These are phyloP conservation scores for Colletes gigas DNA, from an alignment of 1,140 invertebrate genomes.

Conservation along the genomic window DNA sequence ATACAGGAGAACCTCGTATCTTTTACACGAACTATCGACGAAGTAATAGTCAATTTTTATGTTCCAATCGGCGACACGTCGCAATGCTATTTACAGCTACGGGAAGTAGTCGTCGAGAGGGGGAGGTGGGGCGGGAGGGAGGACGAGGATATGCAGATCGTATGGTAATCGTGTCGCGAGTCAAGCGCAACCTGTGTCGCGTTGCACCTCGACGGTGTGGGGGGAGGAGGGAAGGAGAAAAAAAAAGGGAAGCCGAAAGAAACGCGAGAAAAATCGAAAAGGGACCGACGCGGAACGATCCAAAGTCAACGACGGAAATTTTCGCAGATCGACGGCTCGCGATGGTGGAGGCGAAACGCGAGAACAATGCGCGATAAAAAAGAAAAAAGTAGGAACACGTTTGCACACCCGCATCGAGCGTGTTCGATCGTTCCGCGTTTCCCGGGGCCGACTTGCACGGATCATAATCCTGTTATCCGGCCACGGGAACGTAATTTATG, in stretches of 20 bases:
- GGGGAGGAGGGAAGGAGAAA: neutral
- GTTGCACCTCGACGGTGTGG: slow-evolving; percentile 54
- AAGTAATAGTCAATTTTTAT: slow-evolving; percentile 29
- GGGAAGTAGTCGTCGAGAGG: slow-evolving; percentile 63
- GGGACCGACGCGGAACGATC: slow-evolving; percentile 14
- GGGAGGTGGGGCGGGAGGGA: neutral
- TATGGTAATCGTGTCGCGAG: slow-evolving; percentile 75
- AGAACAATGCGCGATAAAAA: slow-evolving; percentile 15
- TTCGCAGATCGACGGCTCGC: slow-evolving; percentile 31
- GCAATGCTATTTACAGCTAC: slow-evolving; percentile 68
- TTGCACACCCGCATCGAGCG: slow-evolving; percentile 4
- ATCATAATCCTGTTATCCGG: slow-evolving; percentile 36
- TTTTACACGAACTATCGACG: neutral
- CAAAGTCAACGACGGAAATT: slow-evolving; percentile 21
- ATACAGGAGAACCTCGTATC: neutral
- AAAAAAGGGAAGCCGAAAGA: neutral
- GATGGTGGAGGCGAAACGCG: neutral
- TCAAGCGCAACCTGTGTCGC: slow-evolving; percentile 74
- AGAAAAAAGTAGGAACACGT: neutral
- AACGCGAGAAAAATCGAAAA: neutral
- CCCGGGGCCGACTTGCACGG: neutral
- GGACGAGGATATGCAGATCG: slow-evolving; percentile 75
- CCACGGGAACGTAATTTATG: slow-evolving; percentile 13
- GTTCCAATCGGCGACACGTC: slow-evolving; percentile 13
- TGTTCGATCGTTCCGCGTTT: neutral